Evolutionary conservation across 2,113 vertebrate genomes (phyloP).

Genomic region (Merops nubicus): DNA sequence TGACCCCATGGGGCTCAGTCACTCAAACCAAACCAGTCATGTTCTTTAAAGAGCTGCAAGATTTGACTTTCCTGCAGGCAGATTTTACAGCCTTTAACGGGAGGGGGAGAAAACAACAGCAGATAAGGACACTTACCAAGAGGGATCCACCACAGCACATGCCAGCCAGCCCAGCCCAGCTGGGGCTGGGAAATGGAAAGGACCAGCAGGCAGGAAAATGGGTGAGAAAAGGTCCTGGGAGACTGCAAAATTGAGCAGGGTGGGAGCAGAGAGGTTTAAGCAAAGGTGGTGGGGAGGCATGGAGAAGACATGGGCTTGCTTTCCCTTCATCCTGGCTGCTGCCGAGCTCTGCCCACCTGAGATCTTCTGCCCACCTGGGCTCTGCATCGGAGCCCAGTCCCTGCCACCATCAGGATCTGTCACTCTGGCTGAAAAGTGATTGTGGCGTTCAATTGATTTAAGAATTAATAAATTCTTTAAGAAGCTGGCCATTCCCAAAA

Average conservation of each 20-base stretch:
- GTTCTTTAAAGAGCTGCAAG: neutral
- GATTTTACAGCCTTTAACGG: neutral
- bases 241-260: conserved; percentile 32
- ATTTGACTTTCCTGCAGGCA: neutral
- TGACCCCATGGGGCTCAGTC: neutral
- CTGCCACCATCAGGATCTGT: neutral
- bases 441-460: too few relatives aligned
- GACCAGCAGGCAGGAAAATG: conserved; percentile 24
- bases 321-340: neutral
- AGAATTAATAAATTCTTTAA: too few relatives aligned
- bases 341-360: neutral
- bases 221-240: conserved; percentile 25
- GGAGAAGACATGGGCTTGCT: neutral
- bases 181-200: neutral
- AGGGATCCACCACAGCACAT: neutral
- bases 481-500: neutral
- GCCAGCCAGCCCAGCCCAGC: conserved; percentile 27
- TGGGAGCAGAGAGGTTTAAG: conserved; percentile 33
- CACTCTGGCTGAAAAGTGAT: neutral
- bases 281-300: neutral
- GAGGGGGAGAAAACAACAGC: neutral
- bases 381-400: neutral
- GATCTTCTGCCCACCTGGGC: neutral
- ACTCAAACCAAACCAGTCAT: neutral
- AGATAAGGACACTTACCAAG: conserved; percentile 49